Percentiles rank a stretch among this genome's conserved stretches.
phyloP scores from a whole-genome alignment of 2,888 invertebrate genomes.

The Caenorhabditis sp. region DNA sequence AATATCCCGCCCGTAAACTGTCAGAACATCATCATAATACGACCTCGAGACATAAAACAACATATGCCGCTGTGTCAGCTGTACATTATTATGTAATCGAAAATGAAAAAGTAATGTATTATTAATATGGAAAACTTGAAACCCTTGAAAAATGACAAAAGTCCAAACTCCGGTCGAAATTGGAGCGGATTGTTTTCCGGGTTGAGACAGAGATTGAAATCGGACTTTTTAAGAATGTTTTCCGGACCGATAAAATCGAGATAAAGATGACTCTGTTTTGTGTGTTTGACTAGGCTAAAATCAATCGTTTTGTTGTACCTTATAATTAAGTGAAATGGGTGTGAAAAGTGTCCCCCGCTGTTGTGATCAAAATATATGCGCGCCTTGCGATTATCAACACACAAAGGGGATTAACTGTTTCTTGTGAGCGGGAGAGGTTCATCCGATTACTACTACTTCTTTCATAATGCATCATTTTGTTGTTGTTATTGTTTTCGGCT shows the following conservation, averaged over 20 bases:
- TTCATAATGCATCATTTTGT: not conserved
- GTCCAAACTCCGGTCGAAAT: not conserved
- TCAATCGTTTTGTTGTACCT: no score
- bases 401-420: not conserved
- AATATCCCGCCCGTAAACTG: not conserved
- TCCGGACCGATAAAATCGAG: not conserved
- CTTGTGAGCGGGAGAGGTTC: not conserved
- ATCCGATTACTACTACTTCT: not conserved
- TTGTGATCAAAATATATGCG: not conserved
- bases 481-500: not conserved
- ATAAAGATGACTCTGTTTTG: no score
- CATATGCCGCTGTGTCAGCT: constrained; percentile 1
- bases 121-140: not conserved
- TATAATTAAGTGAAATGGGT: not conserved
- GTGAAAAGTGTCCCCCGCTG: not conserved
- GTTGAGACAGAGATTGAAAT: not conserved
- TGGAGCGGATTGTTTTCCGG: not conserved
- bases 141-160: no score
- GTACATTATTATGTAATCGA: not conserved
- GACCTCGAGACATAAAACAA: not conserved
- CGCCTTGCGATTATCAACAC: not conserved
- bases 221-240: not conserved
- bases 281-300: no score
- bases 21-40: not conserved
- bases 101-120: no score